phyloP scores from a whole-genome alignment of 2,888 invertebrate genomes.

The Himalopsyche tibetana region DNA sequence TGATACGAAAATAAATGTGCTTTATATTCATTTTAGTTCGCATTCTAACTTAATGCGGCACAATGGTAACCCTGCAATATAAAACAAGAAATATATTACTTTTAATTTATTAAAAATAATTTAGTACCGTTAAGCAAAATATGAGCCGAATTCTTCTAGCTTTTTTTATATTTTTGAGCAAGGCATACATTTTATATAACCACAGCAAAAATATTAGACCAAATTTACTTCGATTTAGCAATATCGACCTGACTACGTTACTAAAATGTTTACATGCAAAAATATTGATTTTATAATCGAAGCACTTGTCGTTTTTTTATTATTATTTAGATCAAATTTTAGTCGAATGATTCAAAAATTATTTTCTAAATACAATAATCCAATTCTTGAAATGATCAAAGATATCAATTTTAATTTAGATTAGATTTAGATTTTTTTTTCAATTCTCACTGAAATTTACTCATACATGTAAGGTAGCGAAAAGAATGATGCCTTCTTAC shows the following conservation, averaged over 20 bases:
- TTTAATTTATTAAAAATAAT: conserved; percentile 43
- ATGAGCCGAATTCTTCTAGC: conserved; percentile 41
- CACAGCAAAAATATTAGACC: conserved; percentile 35
- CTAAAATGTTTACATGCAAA: conserved; percentile 42
- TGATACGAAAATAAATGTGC: conserved; percentile 20
- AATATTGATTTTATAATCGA: conserved; percentile 5
- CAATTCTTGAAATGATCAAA: background rate
- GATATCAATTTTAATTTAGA: background rate
- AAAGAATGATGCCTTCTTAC: too few species aligned
- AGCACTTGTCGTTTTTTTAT: conserved; percentile 21
- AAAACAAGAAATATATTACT: conserved; percentile 37
- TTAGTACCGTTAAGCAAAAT: conserved; percentile 34
- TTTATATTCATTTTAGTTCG: conserved; percentile 2
- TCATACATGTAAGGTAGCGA: too few species aligned
- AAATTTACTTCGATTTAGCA: conserved; percentile 24
- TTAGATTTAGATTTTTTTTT: background rate
- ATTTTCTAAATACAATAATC: conserved; percentile 6
- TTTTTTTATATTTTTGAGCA: conserved; percentile 42
- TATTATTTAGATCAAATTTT: background rate
- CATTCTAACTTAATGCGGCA: conserved; percentile 40
- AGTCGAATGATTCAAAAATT: conserved; percentile 20
- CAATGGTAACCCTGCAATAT: conserved; percentile 41
- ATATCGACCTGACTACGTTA: conserved; percentile 34
- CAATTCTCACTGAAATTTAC: too few species aligned
- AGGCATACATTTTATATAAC: conserved; percentile 39